A percentile compares a stretch with the other conserved stretches of the same genome.
phyloP scores from a whole-genome alignment of 2,113 vertebrate genomes.

The Microcebus lehilahytsara region DNA sequence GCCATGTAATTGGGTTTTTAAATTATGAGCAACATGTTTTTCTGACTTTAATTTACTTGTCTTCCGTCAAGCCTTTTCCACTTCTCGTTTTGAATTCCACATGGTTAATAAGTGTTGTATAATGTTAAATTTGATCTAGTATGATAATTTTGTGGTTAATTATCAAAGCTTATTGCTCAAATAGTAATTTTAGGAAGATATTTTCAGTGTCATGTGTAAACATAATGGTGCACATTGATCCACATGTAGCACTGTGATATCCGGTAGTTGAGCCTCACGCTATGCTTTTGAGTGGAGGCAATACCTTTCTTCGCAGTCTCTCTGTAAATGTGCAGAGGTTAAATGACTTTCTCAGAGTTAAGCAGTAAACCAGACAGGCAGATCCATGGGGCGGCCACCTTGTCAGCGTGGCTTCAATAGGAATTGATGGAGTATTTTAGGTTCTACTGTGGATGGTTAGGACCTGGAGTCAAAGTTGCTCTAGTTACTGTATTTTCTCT shows the following conservation, averaged over 20 bases:
- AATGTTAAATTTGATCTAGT: background rate
- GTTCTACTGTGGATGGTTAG: background rate
- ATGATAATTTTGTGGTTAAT: background rate
- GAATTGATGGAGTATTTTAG: background rate
- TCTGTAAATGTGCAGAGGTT: background rate
- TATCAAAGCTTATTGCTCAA: constrained; percentile 8
- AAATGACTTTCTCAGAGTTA: background rate
- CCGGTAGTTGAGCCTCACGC: background rate
- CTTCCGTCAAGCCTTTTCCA: background rate
- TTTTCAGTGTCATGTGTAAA: background rate
- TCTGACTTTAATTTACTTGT: background rate
- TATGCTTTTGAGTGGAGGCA: background rate
- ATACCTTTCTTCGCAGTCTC: background rate
- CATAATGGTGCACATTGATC: background rate
- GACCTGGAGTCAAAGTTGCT: background rate
- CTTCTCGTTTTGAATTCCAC: background rate
- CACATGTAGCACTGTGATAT: background rate
- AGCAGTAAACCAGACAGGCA: background rate
- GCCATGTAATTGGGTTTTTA: background rate
- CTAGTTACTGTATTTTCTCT: background rate
- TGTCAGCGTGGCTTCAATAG: background rate
- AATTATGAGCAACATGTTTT: background rate
- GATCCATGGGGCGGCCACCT: background rate
- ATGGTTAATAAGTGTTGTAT: background rate
- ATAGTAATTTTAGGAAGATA: background rate